Conservation (phyloP, 2,797 vertebrate species). For the Typhlichthys eigenmanni region DNA sequence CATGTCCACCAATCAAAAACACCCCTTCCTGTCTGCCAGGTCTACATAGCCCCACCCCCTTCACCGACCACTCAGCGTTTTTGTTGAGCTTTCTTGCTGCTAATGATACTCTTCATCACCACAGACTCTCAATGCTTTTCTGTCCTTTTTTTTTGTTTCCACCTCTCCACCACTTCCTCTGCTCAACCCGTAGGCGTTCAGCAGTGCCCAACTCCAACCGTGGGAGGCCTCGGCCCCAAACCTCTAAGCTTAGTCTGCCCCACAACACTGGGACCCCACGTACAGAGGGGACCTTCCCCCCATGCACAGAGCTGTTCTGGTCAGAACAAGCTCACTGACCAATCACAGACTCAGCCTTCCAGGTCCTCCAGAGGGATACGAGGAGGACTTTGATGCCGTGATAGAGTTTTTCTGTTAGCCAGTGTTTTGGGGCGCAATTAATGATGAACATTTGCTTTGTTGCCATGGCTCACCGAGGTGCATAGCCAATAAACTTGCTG, state of each 20-base stretch:
- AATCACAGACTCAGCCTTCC: constrained; percentile 57
- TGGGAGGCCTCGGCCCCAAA: constrained; percentile 57
- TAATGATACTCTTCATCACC: constrained; percentile 14
- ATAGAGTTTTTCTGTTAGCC: constrained; percentile 63
- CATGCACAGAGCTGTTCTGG: constrained; percentile 53
- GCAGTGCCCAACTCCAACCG: constrained; percentile 61
- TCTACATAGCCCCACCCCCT: constrained; percentile 13
- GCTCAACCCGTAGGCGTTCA: constrained; percentile 60
- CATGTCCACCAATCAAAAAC: constrained; percentile 38
- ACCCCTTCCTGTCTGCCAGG: constrained; percentile 16
- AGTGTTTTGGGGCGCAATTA: constrained; percentile 30
- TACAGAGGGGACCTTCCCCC: constrained; percentile 47
- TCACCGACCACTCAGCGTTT: background rate
- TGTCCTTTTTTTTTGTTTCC: constrained; percentile 47
- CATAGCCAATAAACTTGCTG: constrained; percentile 2
- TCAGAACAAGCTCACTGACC: constrained; percentile 60
- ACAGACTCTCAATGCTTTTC: constrained; percentile 20
- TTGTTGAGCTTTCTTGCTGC: constrained; percentile 1
- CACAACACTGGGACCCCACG: constrained; percentile 42
- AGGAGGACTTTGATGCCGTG: constrained; percentile 41
- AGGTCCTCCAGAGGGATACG: constrained; percentile 34
- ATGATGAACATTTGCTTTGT: constrained; percentile 27
- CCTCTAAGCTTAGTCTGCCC: constrained; percentile 57
- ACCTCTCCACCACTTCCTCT: constrained; percentile 57
- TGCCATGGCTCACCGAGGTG: constrained; percentile 43